phyloP scores from a whole-genome alignment of 2,888 invertebrate genomes.

The Papilio demoleus region DNA sequence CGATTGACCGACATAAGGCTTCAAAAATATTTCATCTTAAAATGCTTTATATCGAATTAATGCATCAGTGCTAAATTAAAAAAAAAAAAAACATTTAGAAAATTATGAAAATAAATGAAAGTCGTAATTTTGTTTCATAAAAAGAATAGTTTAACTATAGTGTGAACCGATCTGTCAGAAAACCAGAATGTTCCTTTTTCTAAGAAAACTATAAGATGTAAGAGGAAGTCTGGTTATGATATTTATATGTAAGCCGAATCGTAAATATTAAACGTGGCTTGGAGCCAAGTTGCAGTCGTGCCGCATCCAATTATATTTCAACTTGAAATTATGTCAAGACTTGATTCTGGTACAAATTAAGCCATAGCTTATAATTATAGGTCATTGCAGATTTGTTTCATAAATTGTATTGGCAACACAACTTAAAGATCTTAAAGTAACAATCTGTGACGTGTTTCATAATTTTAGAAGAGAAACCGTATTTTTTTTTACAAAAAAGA shows the following conservation, averaged over 20 bases:
- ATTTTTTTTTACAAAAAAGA: not conserved
- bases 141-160: no score
- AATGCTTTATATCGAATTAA: not conserved
- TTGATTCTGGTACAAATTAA: conserved; percentile 72
- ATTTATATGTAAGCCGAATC: conserved; percentile 56
- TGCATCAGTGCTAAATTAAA: no score
- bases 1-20: not conserved
- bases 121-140: not conserved
- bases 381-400: conserved; percentile 19
- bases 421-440: not conserved
- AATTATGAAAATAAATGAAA: no score
- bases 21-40: conserved; percentile 11
- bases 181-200: not conserved
- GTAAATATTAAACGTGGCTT: conserved; percentile 74
- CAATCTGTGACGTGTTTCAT: not conserved
- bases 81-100: no score
- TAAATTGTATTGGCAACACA: conserved; percentile 10
- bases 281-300: conserved; percentile 74
- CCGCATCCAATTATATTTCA: conserved; percentile 78
- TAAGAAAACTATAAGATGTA: conserved; percentile 1
- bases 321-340: conserved; percentile 78
- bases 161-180: no score
- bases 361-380: conserved; percentile 26
- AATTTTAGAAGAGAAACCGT: not conserved
- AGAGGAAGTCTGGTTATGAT: conserved; percentile 49